A percentile compares a stretch with the other conserved stretches of the same genome.
These are phyloP conservation scores for Pseudochirops corinnae DNA, from an alignment of 2,797 vertebrate species.

Conservation along the genomic window DNA sequence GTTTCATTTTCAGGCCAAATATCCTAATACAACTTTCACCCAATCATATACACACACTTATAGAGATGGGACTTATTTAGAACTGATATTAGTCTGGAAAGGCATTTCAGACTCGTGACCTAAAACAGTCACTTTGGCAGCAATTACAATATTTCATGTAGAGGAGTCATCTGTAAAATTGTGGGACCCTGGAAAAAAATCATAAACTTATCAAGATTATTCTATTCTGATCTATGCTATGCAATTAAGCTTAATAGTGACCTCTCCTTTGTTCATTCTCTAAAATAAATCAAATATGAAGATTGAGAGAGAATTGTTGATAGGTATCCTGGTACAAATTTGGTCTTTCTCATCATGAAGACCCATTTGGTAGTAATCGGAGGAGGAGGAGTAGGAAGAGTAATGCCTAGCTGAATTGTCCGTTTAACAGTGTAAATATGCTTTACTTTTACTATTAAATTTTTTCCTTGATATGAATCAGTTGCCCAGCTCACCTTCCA, in stretches of 20 bases:
- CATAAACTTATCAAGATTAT: conserved; percentile 67
- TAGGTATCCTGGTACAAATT: conserved; percentile 27
- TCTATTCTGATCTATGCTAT: conserved; percentile 65
- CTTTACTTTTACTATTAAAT: conserved; percentile 37
- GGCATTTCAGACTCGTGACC: conserved; percentile 50
- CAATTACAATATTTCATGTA: conserved; percentile 49
- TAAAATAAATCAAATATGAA: conserved; percentile 73
- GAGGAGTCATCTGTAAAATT: conserved; percentile 50
- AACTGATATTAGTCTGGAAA: conserved; percentile 36
- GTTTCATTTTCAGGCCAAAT: conserved; percentile 59
- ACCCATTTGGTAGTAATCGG: background rate
- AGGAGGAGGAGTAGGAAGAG: too few relatives aligned
- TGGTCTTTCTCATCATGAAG: background rate
- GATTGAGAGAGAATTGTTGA: background rate
- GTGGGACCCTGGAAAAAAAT: conserved; percentile 54
- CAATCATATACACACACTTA: conserved; percentile 46
- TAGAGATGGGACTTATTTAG: conserved; percentile 23
- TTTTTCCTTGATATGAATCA: conserved; percentile 19
- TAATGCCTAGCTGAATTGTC: background rate
- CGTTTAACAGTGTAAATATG: background rate
- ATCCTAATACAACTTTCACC: conserved; percentile 48
- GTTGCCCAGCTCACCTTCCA: conserved; percentile 24
- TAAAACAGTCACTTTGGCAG: conserved; percentile 34
- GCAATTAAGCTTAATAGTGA: conserved; percentile 61
- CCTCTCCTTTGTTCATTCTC: conserved; percentile 56